phyloP scores from a whole-genome alignment of 2,888 invertebrate species.

The Bhutanitis thaidina region DNA sequence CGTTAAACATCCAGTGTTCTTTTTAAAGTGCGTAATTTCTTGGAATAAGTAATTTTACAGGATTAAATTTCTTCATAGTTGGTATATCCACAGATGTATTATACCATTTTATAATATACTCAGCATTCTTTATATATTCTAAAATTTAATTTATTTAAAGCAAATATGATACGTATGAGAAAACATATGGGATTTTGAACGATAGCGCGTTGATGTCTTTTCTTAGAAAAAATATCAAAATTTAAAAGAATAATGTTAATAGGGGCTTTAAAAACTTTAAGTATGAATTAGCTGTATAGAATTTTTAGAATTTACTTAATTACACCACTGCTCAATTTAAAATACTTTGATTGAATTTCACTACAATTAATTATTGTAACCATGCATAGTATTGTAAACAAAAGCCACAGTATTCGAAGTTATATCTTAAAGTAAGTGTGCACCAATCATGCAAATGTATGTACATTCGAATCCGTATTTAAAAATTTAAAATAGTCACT shows the following conservation, averaged over 20 bases:
- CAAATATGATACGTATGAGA: no score
- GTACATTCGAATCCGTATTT: background rate
- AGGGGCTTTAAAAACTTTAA: background rate
- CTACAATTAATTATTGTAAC: background rate
- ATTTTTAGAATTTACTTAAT: no score
- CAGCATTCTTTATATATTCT: no score
- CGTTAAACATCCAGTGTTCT: background rate
- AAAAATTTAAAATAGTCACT: constrained; percentile 34
- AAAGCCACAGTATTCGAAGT: background rate
- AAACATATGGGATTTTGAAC: no score
- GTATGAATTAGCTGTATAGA: background rate
- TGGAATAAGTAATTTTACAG: no score
- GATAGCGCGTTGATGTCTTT: constrained; percentile 36
- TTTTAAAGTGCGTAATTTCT: no score
- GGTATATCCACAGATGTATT: no score
- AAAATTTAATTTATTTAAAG: no score
- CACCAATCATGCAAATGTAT: background rate
- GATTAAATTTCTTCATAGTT: no score
- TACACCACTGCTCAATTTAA: background rate
- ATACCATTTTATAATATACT: no score
- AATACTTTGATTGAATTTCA: background rate
- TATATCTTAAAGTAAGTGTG: no score
- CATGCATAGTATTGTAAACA: constrained; percentile 13
- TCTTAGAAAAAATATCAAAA: constrained; percentile 22
- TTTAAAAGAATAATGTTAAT: no score